These are phyloP conservation scores for Sardina pilchardus DNA, from an alignment of 2,113 vertebrate species.

Conservation along the genomic window DNA sequence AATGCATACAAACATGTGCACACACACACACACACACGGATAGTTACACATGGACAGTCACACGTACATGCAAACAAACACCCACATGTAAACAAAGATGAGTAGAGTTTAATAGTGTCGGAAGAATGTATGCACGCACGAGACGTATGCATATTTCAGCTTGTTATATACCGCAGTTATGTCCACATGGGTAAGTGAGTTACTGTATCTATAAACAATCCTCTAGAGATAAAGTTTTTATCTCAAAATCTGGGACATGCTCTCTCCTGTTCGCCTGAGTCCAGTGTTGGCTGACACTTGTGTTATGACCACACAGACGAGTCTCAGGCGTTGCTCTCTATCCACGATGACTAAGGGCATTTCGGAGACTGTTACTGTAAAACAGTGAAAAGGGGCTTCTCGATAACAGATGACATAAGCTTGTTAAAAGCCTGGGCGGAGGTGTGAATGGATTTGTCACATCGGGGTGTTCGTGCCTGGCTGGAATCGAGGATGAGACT, in stretches of 20 bases:
- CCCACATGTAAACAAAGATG: constrained; percentile 2
- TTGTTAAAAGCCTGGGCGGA: background rate
- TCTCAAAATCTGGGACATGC: background rate
- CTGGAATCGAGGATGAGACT: background rate
- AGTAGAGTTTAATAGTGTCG: background rate
- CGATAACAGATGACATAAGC: background rate
- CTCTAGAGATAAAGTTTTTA: background rate
- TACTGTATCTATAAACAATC: background rate
- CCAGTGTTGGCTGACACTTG: background rate
- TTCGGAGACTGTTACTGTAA: background rate
- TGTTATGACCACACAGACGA: background rate
- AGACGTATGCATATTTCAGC: no score
- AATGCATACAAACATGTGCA: background rate
- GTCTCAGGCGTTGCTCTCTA: background rate
- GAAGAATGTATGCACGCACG: no score
- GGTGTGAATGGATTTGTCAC: background rate
- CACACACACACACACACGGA: background rate
- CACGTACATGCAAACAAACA: background rate
- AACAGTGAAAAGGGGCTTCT: background rate
- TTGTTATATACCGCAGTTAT: no score
- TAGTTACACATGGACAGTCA: background rate
- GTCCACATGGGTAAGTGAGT: background rate
- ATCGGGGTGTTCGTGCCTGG: background rate
- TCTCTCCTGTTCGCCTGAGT: background rate
- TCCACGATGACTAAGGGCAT: background rate